phyloP scores from a whole-genome alignment of 1,140 invertebrate species.

The Caerostris darwini region DNA sequence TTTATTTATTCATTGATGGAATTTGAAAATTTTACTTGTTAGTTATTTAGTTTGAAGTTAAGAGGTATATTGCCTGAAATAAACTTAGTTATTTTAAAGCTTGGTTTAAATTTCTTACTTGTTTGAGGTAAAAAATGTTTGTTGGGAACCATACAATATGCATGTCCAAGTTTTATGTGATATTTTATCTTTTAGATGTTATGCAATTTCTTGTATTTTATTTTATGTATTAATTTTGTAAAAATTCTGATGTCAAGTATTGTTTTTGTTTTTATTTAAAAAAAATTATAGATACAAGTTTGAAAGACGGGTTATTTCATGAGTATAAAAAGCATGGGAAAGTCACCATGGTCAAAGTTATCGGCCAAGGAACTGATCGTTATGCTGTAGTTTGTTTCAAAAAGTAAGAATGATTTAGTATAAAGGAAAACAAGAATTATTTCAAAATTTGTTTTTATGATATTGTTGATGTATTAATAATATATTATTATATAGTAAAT shows the following conservation, averaged over 20 bases:
- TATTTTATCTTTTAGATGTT: too few species aligned
- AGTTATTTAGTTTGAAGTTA: too few species aligned
- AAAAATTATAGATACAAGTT: slow-evolving; percentile 89
- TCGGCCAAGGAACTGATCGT: slow-evolving; percentile 90
- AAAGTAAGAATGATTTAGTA: slow-evolving; percentile 84
- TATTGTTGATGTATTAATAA: not conserved
- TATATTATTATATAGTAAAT: not conserved
- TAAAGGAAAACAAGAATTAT: not conserved
- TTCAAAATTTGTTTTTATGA: too few species aligned
- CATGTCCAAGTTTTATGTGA: too few species aligned
- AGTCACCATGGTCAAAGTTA: slow-evolving; percentile 95
- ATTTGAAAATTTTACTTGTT: too few species aligned
- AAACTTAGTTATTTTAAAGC: too few species aligned
- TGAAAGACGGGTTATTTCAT: slow-evolving; percentile 98
- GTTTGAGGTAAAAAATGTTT: too few species aligned
- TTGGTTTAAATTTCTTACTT: too few species aligned
- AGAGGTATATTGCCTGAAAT: too few species aligned
- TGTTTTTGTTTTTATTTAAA: not conserved
- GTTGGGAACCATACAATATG: too few species aligned
- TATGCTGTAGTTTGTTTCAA: slow-evolving; percentile 97
- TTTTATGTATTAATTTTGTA: not conserved
- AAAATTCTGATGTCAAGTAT: not conserved
- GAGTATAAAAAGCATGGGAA: slow-evolving; percentile 99
- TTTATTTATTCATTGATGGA: too few species aligned
- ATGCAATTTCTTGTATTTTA: not conserved